Conservation (phyloP, 2,888 invertebrate genomes). For the Eueremaeus valkanovi region DNA sequence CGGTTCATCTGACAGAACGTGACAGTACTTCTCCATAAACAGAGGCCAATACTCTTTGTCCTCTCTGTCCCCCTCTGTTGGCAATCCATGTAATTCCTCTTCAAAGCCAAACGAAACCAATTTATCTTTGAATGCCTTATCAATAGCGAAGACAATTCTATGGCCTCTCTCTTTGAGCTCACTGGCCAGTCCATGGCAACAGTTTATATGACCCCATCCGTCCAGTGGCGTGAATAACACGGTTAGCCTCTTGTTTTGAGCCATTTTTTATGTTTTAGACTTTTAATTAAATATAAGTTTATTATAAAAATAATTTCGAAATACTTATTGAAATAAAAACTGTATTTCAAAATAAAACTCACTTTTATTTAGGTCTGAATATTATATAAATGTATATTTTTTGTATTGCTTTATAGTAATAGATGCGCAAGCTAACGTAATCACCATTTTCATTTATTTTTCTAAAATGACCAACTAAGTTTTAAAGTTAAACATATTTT, state of each 20-base stretch:
- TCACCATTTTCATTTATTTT: no score
- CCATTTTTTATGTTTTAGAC: no score
- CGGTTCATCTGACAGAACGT: neutral
- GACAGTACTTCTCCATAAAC: neutral
- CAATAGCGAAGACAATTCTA: slow-evolving; percentile 20
- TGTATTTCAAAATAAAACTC: no score
- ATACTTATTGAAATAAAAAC: no score
- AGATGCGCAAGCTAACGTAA: no score
- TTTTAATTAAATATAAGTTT: no score
- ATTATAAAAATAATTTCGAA: no score
- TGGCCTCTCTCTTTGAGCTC: slow-evolving; percentile 10
- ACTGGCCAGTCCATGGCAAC: slow-evolving; percentile 23
- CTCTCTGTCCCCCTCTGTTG: neutral
- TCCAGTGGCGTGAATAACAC: slow-evolving; percentile 34
- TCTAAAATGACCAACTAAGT: no score
- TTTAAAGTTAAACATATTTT: no score
- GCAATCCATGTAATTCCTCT: neutral
- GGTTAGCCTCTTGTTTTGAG: neutral
- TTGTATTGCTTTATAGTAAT: no score
- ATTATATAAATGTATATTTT: no score
- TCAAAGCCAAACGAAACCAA: slow-evolving; percentile 13
- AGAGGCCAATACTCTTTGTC: neutral
- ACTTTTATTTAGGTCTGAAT: no score
- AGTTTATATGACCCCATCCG: slow-evolving; percentile 31
- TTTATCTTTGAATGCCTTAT: neutral